A percentile compares a stretch with the other conserved stretches of the same genome.
Conservation (phyloP, 2,113 vertebrate species). For the Motacilla tschutschensis region DNA sequence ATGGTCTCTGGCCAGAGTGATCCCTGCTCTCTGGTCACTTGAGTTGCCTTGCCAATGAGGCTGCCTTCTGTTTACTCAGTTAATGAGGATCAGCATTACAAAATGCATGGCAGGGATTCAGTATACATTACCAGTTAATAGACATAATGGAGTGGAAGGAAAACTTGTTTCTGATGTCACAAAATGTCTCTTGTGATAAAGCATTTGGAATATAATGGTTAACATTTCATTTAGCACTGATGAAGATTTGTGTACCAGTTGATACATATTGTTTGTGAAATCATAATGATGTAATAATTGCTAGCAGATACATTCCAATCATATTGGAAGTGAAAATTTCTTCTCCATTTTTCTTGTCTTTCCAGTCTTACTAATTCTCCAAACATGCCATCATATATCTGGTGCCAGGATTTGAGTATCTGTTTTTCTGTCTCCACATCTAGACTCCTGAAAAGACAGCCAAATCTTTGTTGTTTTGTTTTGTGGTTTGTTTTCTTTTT, state of each 20-base stretch:
- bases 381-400: slow-evolving; percentile 4
- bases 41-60: not conserved
- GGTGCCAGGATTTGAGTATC: slow-evolving; percentile 5
- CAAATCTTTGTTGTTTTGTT: not conserved
- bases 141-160: slow-evolving; percentile 59
- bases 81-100: slow-evolving; percentile 20
- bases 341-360: slow-evolving; percentile 29
- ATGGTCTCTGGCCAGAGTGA: not conserved
- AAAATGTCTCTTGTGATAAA: slow-evolving; percentile 40
- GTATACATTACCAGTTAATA: slow-evolving; percentile 29
- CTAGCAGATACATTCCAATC: slow-evolving; percentile 20
- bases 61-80: slow-evolving; percentile 28
- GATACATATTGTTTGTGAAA: not conserved
- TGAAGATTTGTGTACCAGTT: not conserved
- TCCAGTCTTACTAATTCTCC: slow-evolving; percentile 12
- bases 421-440: slow-evolving; percentile 17
- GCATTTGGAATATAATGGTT: slow-evolving; percentile 8
- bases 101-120: slow-evolving; percentile 24
- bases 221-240: slow-evolving; percentile 35
- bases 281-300: slow-evolving; percentile 35
- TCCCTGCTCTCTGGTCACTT: slow-evolving; percentile 11
- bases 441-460: not conserved
- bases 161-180: slow-evolving; percentile 51
- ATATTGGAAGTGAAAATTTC: not conserved
- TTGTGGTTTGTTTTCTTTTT: not conserved